A percentile compares a stretch with the other conserved stretches of the same genome.
Evolutionary conservation across 2,113 vertebrate genomes (phyloP).

Genomic region (Triplophysa tibetana): DNA sequence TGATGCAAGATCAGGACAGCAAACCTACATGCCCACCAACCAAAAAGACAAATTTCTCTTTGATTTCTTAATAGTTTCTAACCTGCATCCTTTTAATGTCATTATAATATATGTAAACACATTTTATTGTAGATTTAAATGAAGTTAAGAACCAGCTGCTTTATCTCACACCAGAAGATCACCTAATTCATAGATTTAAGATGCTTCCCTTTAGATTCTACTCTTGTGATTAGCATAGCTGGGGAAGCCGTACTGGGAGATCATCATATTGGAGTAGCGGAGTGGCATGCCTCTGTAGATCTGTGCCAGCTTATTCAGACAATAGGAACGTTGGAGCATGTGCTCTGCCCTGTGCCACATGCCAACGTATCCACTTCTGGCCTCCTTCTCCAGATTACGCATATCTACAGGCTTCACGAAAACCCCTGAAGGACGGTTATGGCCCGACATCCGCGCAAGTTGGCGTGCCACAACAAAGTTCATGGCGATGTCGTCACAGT

Average conservation of each 20-base stretch:
- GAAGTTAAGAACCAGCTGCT: neutral
- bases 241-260: slow-evolving; percentile 94
- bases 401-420: slow-evolving; percentile 92
- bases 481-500: slow-evolving; percentile 93
- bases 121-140: too few species aligned
- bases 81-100: too few species aligned
- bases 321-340: slow-evolving; percentile 90
- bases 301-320: slow-evolving; percentile 84
- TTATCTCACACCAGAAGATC: neutral
- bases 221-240: slow-evolving; percentile 91
- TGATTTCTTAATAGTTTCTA: too few species aligned
- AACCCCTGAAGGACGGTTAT: slow-evolving; percentile 79
- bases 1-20: too few species aligned
- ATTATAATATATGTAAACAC: too few species aligned
- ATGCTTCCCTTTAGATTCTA: slow-evolving; percentile 61
- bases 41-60: too few species aligned
- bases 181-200: neutral
- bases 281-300: slow-evolving; percentile 91
- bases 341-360: slow-evolving; percentile 96
- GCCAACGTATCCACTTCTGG: slow-evolving; percentile 84
- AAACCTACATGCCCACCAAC: too few species aligned
- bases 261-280: slow-evolving; percentile 90
- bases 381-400: slow-evolving; percentile 88
- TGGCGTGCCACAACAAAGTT: slow-evolving; percentile 85
- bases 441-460: slow-evolving; percentile 40